Conservation (phyloP, 2,888 invertebrate species). For the Calameuta pallipes region DNA sequence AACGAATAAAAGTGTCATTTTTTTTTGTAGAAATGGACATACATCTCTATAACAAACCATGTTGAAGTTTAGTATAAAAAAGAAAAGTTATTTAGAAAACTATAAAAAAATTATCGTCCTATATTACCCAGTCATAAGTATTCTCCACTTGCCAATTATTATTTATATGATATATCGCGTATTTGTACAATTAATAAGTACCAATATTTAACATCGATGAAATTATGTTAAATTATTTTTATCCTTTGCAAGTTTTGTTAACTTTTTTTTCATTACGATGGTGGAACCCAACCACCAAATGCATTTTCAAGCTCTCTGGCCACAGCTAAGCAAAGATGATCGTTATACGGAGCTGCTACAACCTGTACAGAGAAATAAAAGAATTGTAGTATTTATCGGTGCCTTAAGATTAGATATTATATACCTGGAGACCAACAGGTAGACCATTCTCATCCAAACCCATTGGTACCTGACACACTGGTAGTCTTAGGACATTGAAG, state of each 20-base stretch:
- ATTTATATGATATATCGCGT: too few relatives aligned
- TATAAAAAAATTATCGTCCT: too few relatives aligned
- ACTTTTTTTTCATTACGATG: constrained; percentile 55
- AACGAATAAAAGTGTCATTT: background rate
- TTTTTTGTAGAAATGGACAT: background rate
- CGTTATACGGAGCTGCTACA: constrained; percentile 77
- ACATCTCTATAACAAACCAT: too few relatives aligned
- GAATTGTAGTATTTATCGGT: background rate
- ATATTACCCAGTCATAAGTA: too few relatives aligned
- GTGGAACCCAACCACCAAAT: constrained; percentile 79
- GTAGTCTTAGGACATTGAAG: constrained; percentile 86
- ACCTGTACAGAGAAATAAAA: constrained; percentile 59
- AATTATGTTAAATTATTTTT: too few relatives aligned
- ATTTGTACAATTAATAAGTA: too few relatives aligned
- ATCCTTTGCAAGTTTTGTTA: too few relatives aligned
- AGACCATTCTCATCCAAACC: constrained; percentile 78
- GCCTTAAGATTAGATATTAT: constrained; percentile 1
- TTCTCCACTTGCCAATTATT: too few relatives aligned
- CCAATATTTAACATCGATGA: too few relatives aligned
- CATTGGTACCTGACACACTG: constrained; percentile 86
- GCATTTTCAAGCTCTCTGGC: constrained; percentile 76
- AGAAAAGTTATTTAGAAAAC: too few relatives aligned
- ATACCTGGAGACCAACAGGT: constrained; percentile 81
- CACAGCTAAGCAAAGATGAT: constrained; percentile 79
- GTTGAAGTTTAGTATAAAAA: too few relatives aligned